A percentile compares a stretch with the other conserved stretches of the same genome.
These are phyloP conservation scores for Microctonus aethiopoides DNA, from an alignment of 2,888 invertebrate species.

Conservation along the genomic window DNA sequence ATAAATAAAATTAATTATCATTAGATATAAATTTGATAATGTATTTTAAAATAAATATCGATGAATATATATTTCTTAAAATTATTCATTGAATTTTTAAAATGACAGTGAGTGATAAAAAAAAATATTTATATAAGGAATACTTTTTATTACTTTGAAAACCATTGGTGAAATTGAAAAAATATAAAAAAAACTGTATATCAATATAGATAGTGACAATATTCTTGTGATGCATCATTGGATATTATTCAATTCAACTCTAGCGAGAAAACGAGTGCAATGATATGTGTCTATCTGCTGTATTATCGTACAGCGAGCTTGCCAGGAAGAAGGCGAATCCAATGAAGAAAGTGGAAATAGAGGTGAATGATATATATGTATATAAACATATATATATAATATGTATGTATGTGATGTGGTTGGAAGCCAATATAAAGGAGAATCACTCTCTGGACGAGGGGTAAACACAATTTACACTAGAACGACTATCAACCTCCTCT, in stretches of 20 bases:
- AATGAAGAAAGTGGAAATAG: not conserved
- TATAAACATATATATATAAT: constrained; percentile 17
- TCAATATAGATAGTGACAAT: not conserved
- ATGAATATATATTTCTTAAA: too few species aligned
- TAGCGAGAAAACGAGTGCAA: not conserved
- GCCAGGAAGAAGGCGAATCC: constrained; percentile 13
- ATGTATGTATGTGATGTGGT: constrained; percentile 15
- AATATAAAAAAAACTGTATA: not conserved
- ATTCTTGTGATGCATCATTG: not conserved
- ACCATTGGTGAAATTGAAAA: too few species aligned
- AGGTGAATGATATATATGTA: constrained; percentile 16
- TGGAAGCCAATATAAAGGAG: constrained; percentile 31
- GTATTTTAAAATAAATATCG: too few species aligned
- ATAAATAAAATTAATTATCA: not conserved
- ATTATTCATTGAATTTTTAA: too few species aligned
- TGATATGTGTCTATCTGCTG: not conserved
- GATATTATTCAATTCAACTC: not conserved
- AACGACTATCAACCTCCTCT: constrained; percentile 22
- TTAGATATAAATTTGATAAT: too few species aligned
- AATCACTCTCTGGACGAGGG: constrained; percentile 57
- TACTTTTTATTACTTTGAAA: too few species aligned
- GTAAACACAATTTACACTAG: constrained; percentile 64
- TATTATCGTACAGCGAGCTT: constrained; percentile 21
- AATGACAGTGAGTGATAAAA: too few species aligned
- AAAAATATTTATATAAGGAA: too few species aligned